Conservation (phyloP, 2,113 vertebrate species). For the Actenoides hombroni region DNA sequence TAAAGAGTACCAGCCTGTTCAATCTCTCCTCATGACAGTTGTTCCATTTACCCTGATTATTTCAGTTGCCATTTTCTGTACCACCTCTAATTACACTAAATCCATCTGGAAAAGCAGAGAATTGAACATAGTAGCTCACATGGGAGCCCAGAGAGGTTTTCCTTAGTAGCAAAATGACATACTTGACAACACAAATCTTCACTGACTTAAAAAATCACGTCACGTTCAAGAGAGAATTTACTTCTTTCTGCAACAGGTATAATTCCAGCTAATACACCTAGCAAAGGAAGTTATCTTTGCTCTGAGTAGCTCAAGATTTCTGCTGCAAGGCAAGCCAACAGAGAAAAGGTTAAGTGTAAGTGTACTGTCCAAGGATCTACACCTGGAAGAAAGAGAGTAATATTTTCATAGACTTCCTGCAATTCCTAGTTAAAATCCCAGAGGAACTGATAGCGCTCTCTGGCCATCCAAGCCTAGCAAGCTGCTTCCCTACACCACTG, state of each 20-base stretch:
- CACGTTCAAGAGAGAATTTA: not conserved
- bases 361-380: not conserved
- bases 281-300: not conserved
- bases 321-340: not conserved
- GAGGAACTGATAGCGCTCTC: not conserved
- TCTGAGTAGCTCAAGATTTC: not conserved
- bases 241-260: not conserved
- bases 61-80: not conserved
- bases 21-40: not conserved
- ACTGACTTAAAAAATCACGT: not conserved
- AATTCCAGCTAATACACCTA: not conserved
- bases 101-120: not conserved
- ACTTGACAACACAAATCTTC: not conserved
- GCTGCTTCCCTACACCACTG: not conserved
- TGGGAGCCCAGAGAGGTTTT: not conserved
- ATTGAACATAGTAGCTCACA: not conserved
- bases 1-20: not conserved
- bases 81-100: not conserved
- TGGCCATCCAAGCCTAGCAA: not conserved
- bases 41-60: not conserved
- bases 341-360: not conserved
- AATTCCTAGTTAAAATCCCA: not conserved
- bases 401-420: slow-evolving; percentile 31
- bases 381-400: not conserved
- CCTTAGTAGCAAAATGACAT: not conserved